Evolutionary conservation across 2,113 vertebrate genomes (phyloP).

Genomic region (Varanus salvator): DNA sequence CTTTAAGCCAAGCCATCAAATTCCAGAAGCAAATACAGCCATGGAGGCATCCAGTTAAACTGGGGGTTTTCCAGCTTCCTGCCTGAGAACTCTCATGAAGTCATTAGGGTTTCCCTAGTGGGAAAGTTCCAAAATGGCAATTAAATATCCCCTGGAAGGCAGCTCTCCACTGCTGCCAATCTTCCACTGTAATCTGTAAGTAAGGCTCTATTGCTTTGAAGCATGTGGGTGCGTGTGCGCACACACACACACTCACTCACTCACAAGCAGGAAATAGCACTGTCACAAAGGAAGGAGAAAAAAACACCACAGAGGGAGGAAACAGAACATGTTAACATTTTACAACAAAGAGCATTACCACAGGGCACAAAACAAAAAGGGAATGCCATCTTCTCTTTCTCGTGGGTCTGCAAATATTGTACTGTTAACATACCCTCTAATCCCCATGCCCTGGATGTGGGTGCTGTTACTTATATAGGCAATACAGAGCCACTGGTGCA

Average conservation of each 20-base stretch:
- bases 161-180: background rate
- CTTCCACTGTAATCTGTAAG: background rate
- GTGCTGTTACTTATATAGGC: background rate
- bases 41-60: background rate
- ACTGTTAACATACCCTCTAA: background rate
- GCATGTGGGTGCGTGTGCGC: too few relatives aligned
- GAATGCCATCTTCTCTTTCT: slow-evolving; percentile 36
- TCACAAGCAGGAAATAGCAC: slow-evolving; percentile 44
- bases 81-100: background rate
- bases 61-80: background rate
- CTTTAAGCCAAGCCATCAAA: background rate
- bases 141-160: background rate
- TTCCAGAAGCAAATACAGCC: background rate
- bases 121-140: background rate
- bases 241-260: background rate
- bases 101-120: background rate
- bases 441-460: background rate
- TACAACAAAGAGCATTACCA: background rate
- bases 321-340: background rate
- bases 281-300: background rate
- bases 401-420: background rate
- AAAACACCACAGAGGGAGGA: slow-evolving; percentile 33
- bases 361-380: background rate
- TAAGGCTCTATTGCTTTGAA: too few relatives aligned
- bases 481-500: background rate